These are phyloP conservation scores for Formica aserva DNA, from an alignment of 2,888 invertebrate genomes.

Conservation along the genomic window DNA sequence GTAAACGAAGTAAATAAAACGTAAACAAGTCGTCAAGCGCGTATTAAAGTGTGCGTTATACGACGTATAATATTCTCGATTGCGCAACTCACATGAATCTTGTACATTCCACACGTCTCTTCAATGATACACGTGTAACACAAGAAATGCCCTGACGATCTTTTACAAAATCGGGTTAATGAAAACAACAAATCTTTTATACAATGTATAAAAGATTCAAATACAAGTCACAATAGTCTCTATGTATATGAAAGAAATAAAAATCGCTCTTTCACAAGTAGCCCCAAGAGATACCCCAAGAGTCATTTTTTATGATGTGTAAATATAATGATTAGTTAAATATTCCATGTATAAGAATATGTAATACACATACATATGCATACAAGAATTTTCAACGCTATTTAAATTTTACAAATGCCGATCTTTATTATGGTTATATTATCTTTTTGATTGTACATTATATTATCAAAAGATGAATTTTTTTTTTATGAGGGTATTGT, in stretches of 20 bases:
- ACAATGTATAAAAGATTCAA: background rate
- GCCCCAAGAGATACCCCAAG: background rate
- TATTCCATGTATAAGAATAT: background rate
- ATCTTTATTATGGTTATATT: background rate
- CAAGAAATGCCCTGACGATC: background rate
- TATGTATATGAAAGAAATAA: background rate
- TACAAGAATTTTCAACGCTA: background rate
- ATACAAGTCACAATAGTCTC: background rate
- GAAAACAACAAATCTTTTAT: background rate
- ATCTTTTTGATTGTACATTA: background rate
- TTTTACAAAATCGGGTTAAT: conserved; percentile 11
- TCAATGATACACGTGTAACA: background rate
- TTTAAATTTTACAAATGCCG: background rate
- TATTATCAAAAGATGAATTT: background rate
- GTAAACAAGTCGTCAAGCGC: conserved; percentile 3
- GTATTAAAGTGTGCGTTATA: conserved; percentile 5
- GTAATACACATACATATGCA: background rate
- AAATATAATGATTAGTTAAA: background rate
- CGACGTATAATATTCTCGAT: background rate
- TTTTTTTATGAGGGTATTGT: background rate
- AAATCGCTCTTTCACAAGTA: background rate
- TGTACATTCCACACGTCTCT: background rate
- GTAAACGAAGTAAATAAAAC: conserved; percentile 6
- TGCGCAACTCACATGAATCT: background rate
- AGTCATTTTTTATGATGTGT: background rate